phyloP scores from a whole-genome alignment of 2,888 invertebrate genomes.

The Drosophila mimetica region DNA sequence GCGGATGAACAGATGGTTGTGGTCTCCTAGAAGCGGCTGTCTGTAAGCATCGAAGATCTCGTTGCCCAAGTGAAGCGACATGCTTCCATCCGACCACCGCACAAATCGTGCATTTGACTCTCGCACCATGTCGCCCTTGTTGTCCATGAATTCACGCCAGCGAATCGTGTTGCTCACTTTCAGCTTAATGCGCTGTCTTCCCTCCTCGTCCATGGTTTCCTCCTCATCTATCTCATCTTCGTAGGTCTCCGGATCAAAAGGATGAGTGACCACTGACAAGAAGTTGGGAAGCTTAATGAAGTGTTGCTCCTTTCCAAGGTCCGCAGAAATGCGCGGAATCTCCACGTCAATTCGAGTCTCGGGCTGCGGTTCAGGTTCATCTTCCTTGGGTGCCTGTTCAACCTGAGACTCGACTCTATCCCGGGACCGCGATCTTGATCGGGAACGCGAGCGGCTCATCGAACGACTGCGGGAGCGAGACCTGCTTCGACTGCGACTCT shows the following conservation, averaged over 20 bases:
- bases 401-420: conserved; percentile 68
- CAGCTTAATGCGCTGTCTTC: conserved; percentile 92
- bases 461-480: conserved; percentile 69
- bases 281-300: conserved; percentile 99
- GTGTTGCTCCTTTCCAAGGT: conserved; percentile 95
- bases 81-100: conserved; percentile 98
- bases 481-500: conserved; percentile 73
- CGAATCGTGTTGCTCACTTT: conserved; percentile 99
- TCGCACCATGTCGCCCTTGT: conserved; percentile 91
- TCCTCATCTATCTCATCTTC: conserved; percentile 99
- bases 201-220: conserved; percentile 98
- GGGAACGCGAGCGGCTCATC: conserved; percentile 68
- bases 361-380: conserved; percentile 92
- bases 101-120: conserved; percentile 98
- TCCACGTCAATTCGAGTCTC: conserved; percentile 98
- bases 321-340: conserved; percentile 97
- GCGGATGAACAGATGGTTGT: conserved; percentile 98
- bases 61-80: conserved; percentile 97
- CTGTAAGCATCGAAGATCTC: conserved; percentile 99
- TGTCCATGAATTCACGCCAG: conserved; percentile 94
- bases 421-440: conserved; percentile 77
- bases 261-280: conserved; percentile 97
- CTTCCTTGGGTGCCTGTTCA: conserved; percentile 80
- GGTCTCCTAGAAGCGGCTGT: conserved; percentile 96
- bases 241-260: conserved; percentile 97